Conservation (phyloP, 35 echinoderm and acorn worm species). For the Apostichopus californicus region DNA sequence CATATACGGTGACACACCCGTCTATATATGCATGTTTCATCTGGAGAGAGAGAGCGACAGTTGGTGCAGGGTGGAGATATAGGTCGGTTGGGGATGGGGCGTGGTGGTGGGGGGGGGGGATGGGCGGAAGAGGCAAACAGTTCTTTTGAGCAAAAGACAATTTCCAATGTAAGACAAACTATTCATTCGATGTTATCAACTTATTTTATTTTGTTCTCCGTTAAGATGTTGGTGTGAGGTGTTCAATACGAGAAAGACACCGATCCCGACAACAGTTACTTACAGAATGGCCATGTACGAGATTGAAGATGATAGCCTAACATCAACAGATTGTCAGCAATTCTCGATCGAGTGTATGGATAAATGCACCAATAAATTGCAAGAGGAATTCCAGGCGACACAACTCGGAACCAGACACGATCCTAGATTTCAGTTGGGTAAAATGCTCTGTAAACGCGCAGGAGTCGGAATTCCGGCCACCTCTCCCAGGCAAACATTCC, state of each 20-base stretch:
- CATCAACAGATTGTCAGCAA: neutral
- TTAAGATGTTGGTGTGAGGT: slow-evolving; percentile 19
- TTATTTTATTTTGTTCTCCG: neutral
- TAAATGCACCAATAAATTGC: neutral
- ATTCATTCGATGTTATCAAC: too few relatives aligned
- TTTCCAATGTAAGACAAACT: too few relatives aligned
- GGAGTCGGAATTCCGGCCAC: neutral
- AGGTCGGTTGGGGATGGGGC: too few relatives aligned
- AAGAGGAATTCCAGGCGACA: neutral
- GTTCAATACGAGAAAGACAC: neutral
- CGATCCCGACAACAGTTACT: neutral
- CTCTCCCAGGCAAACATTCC: neutral
- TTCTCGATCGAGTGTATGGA: neutral
- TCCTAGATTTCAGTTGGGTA: neutral
- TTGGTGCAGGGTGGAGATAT: too few relatives aligned
- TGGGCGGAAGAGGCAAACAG: too few relatives aligned
- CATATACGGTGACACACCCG: too few relatives aligned
- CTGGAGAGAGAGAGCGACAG: too few relatives aligned
- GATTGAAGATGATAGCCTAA: neutral
- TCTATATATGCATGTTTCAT: too few relatives aligned
- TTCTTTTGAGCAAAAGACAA: too few relatives aligned
- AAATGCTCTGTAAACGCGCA: neutral
- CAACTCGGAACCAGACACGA: neutral
- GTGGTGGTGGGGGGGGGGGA: too few relatives aligned
- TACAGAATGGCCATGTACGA: neutral